Percentiles rank a stretch among this genome's conserved stretches.
phyloP scores from a whole-genome alignment of 2,888 invertebrate genomes.

The Heliconius sara region DNA sequence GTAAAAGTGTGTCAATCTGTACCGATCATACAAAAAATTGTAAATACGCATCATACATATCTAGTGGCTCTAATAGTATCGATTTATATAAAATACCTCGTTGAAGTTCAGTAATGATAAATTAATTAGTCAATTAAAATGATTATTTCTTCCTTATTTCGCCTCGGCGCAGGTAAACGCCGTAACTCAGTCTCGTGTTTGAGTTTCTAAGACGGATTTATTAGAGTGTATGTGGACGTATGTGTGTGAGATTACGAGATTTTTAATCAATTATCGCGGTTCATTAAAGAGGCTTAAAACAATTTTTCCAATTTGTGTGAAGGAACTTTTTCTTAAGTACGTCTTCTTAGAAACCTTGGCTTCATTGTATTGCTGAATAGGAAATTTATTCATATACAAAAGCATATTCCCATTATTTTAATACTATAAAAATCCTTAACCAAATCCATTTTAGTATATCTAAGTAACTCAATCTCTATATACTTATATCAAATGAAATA shows the following conservation, averaged over 20 bases:
- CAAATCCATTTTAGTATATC: no score
- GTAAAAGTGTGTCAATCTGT: neutral
- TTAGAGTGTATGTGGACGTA: neutral
- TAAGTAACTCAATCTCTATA: no score
- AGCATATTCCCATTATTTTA: no score
- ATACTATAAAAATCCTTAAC: no score
- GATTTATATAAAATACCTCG: conserved; percentile 54
- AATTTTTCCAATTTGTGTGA: no score
- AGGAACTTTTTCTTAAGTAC: no score
- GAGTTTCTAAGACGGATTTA: conserved; percentile 38
- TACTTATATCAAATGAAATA: no score
- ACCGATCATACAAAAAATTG: conserved; percentile 5
- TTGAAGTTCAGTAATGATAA: conserved; percentile 58
- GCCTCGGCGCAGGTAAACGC: conserved; percentile 56
- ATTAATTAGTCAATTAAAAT: conserved; percentile 71
- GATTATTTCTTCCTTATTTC: conserved; percentile 61
- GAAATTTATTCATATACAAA: no score
- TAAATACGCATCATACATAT: conserved; percentile 10
- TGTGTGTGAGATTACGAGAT: no score
- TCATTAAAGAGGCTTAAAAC: neutral
- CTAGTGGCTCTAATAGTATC: conserved; percentile 47
- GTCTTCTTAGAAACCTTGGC: no score
- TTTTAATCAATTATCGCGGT: neutral
- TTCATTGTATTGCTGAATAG: no score
- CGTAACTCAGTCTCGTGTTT: conserved; percentile 62